Percentiles rank a stretch among this genome's conserved stretches.
These are phyloP conservation scores for Empis livida DNA, from an alignment of 2,888 invertebrate species.

Conservation along the genomic window DNA sequence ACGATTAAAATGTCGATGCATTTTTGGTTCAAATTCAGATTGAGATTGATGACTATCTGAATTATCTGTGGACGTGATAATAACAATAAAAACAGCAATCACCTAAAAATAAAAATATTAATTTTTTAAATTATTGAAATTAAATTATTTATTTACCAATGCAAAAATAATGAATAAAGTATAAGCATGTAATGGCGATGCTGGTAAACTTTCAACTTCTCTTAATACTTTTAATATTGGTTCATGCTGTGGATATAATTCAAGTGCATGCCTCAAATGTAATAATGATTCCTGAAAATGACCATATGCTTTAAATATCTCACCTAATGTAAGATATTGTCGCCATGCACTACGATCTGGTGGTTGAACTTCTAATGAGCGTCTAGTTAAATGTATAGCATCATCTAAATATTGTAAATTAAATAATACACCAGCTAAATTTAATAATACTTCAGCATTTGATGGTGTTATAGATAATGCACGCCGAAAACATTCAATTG, in stretches of 20 bases:
- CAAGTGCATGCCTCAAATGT: slow-evolving; percentile 69
- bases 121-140: slow-evolving; percentile 5
- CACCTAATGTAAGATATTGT: slow-evolving; percentile 82
- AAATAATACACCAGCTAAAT: slow-evolving; percentile 71
- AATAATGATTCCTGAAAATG: slow-evolving; percentile 78
- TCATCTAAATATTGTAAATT: slow-evolving; percentile 82
- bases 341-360: slow-evolving; percentile 81
- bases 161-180: slow-evolving; percentile 78
- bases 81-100: slow-evolving; percentile 68
- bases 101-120: slow-evolving; percentile 39
- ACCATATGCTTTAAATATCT: slow-evolving; percentile 83
- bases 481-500: slow-evolving; percentile 80
- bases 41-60: slow-evolving; percentile 21
- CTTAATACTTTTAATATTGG: slow-evolving; percentile 66
- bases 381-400: slow-evolving; percentile 73
- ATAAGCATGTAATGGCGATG: slow-evolving; percentile 70
- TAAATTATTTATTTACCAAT: slow-evolving; percentile 44
- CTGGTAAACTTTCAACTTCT: slow-evolving; percentile 70
- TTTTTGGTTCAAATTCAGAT: slow-evolving; percentile 46
- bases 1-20: slow-evolving; percentile 74
- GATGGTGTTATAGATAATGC: slow-evolving; percentile 75
- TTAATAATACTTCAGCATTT: slow-evolving; percentile 74
- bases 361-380: slow-evolving; percentile 72
- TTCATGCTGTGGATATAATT: slow-evolving; percentile 73
- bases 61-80: slow-evolving; percentile 59